A percentile compares a stretch with the other conserved stretches of the same genome.
These are phyloP conservation scores for Xenopus borealis DNA, from an alignment of 2,113 vertebrate species.

Conservation along the genomic window DNA sequence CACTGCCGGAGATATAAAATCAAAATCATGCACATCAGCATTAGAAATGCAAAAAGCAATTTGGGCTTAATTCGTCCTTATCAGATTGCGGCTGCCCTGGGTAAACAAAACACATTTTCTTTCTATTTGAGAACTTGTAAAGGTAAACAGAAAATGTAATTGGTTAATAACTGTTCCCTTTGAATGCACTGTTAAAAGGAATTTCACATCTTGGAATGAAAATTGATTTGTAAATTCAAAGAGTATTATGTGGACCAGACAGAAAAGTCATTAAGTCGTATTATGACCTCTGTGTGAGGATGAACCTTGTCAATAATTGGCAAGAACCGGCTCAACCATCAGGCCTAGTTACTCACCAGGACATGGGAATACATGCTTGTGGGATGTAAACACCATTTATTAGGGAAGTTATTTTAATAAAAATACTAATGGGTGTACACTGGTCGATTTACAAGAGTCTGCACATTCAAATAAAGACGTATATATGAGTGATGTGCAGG, in stretches of 20 bases:
- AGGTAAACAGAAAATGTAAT: constrained; percentile 7
- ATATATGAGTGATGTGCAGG: no score
- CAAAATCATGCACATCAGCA: background rate
- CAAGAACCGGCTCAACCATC: constrained; percentile 1
- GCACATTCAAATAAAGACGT: no score
- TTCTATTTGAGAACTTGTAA: background rate
- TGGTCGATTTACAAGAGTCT: no score
- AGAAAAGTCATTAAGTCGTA: constrained; percentile 32
- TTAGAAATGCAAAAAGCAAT: background rate
- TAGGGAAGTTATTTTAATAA: no score
- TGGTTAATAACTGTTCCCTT: constrained; percentile 14
- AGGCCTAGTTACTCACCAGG: constrained; percentile 8
- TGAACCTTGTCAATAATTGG: constrained; percentile 28
- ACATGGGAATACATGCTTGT: background rate
- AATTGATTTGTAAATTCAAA: constrained; percentile 38
- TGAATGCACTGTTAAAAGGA: constrained; percentile 10
- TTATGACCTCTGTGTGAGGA: constrained; percentile 36
- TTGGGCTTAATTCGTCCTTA: background rate
- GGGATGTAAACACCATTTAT: no score
- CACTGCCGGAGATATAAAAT: no score
- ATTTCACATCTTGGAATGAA: constrained; percentile 29
- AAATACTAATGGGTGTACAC: no score
- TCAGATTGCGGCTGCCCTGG: background rate
- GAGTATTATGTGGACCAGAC: constrained; percentile 13
- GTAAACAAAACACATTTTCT: background rate